A percentile compares a stretch with the other conserved stretches of the same genome.
Evolutionary conservation across 2,113 vertebrate species (phyloP).

Genomic region (Epinephelus moara): DNA sequence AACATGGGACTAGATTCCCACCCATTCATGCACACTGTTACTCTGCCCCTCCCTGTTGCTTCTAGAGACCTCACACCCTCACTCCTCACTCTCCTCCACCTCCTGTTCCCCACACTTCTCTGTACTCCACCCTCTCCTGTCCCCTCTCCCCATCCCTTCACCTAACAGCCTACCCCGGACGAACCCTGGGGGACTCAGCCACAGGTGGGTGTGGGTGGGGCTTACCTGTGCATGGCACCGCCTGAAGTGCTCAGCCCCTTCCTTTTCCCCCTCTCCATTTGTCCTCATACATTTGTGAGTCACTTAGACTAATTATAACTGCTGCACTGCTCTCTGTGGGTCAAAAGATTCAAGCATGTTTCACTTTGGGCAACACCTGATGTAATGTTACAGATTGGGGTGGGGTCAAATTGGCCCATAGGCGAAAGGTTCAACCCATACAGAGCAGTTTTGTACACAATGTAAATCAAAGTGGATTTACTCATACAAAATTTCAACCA

Average conservation of each 20-base stretch:
- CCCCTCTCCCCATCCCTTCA: constrained; percentile 70
- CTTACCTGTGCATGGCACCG: constrained; percentile 85
- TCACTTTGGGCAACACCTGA: neutral
- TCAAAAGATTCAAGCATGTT: constrained; percentile 20
- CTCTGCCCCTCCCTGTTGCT: constrained; percentile 56
- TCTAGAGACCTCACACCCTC: constrained; percentile 66
- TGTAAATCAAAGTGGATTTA: constrained; percentile 6
- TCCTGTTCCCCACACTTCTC: constrained; percentile 60
- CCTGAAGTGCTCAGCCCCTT: constrained; percentile 76
- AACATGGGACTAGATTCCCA: constrained; percentile 62
- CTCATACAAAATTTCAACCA: neutral
- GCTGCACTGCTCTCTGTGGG: constrained; percentile 21
- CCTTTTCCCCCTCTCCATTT: constrained; percentile 51
- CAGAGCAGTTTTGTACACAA: neutral
- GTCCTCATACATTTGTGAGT: constrained; percentile 32
- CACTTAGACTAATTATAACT: neutral
- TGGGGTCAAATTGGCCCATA: constrained; percentile 30
- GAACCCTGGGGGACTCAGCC: constrained; percentile 92
- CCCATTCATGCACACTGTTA: constrained; percentile 52
- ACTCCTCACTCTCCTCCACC: constrained; percentile 54
- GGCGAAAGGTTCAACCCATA: constrained; percentile 12
- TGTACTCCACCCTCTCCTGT: constrained; percentile 62
- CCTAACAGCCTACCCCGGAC: constrained; percentile 95
- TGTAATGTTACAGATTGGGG: neutral
- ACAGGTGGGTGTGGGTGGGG: constrained; percentile 91